Conservation (phyloP, 2,888 invertebrate genomes). For the Dioctria linearis region DNA sequence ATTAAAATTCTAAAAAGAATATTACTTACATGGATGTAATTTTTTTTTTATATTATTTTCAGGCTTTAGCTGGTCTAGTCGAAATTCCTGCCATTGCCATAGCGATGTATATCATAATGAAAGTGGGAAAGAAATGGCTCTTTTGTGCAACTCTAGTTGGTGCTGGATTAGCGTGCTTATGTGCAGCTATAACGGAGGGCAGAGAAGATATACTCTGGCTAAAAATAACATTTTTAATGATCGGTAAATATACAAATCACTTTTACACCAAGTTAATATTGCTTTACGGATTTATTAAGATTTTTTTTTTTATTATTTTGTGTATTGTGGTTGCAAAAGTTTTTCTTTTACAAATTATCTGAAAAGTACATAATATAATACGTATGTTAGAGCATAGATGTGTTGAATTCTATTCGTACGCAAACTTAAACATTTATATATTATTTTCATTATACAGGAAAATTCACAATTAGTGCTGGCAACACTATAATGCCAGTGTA, state of each 20-base stretch:
- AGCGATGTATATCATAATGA: conserved; percentile 82
- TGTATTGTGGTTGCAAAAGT: not conserved
- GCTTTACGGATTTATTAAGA: conserved; percentile 8
- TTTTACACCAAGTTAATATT: not conserved
- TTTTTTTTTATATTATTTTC: conserved; percentile 59
- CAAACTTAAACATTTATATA: not conserved
- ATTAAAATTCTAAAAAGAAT: no score
- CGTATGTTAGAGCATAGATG: conserved; percentile 4
- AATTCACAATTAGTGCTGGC: conserved; percentile 84
- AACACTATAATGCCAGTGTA: conserved; percentile 86
- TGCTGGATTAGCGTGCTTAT: conserved; percentile 81
- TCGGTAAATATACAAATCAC: conserved; percentile 70
- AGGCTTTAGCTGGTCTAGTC: conserved; percentile 80
- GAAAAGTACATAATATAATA: no score
- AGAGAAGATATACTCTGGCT: conserved; percentile 77
- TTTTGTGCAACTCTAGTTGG: conserved; percentile 79
- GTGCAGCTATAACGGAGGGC: conserved; percentile 73
- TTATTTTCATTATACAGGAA: conserved; percentile 65
- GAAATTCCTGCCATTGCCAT: conserved; percentile 85
- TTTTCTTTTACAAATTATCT: no score
- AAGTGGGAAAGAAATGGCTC: conserved; percentile 81
- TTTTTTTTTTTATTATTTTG: conserved; percentile 15
- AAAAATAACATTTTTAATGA: conserved; percentile 82
- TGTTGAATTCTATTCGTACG: not conserved
- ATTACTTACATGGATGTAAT: not conserved